Evolutionary conservation across 2,888 invertebrate genomes (phyloP).

Genomic region (Tipula vernalis): DNA sequence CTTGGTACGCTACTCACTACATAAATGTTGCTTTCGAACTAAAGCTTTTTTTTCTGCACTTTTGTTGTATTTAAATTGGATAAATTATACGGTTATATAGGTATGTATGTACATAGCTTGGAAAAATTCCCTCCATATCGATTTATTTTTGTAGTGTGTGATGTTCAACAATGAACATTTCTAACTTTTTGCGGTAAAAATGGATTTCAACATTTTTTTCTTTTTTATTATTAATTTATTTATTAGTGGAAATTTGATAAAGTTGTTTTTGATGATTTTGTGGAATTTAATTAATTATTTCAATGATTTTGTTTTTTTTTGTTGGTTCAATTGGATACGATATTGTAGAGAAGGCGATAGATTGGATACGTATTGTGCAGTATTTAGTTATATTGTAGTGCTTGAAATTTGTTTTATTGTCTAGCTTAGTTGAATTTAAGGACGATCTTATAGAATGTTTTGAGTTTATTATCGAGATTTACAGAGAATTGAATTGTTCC

Average conservation of each 20-base stretch:
- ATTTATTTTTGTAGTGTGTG: background rate
- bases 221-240: background rate
- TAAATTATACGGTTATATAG: background rate
- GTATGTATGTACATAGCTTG: background rate
- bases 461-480: too few species aligned
- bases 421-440: too few species aligned
- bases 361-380: background rate
- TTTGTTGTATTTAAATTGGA: background rate
- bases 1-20: background rate
- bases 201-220: background rate
- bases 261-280: background rate
- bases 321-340: background rate
- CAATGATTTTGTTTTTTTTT: background rate
- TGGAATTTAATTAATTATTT: background rate
- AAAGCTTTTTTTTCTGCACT: background rate
- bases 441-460: too few species aligned
- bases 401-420: too few species aligned
- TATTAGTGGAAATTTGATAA: background rate
- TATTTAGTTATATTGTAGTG: too few species aligned
- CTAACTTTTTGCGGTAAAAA: background rate
- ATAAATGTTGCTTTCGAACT: background rate
- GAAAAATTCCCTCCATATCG: background rate
- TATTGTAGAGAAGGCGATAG: background rate
- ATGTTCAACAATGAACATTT: background rate
- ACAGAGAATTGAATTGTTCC: too few species aligned